Conservation (phyloP, 2,888 invertebrate genomes). For the Apotomis capreana region DNA sequence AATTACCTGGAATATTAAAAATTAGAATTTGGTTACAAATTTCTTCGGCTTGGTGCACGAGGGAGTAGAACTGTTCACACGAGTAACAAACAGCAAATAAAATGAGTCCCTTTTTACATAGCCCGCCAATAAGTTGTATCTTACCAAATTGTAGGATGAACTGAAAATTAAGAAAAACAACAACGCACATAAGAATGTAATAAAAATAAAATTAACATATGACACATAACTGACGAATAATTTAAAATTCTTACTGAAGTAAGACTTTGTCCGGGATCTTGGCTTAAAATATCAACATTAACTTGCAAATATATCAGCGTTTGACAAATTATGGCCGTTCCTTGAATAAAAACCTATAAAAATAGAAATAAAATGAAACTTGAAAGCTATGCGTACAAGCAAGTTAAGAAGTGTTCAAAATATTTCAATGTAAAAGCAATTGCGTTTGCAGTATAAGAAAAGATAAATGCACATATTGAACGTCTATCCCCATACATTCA, state of each 20-base stretch:
- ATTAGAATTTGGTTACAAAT: background rate
- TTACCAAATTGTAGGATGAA: background rate
- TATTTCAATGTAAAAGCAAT: no score
- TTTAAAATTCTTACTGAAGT: background rate
- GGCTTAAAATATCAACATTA: background rate
- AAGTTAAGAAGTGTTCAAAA: no score
- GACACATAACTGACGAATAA: no score
- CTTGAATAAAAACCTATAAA: background rate
- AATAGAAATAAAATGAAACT: no score
- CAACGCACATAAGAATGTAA: no score
- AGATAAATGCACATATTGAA: no score
- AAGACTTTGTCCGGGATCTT: background rate
- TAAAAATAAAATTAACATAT: no score
- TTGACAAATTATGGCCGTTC: background rate
- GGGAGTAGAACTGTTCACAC: conserved; percentile 3
- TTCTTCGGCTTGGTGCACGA: background rate
- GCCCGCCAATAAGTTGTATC: background rate
- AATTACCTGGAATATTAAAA: background rate
- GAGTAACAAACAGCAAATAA: background rate
- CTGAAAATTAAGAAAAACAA: background rate
- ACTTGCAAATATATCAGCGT: conserved; percentile 2
- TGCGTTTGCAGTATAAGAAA: no score
- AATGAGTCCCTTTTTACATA: background rate
- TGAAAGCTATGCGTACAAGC: no score
- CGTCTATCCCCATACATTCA: no score